phyloP scores from a whole-genome alignment of 2,113 vertebrate species.

The Bubo bubo region DNA sequence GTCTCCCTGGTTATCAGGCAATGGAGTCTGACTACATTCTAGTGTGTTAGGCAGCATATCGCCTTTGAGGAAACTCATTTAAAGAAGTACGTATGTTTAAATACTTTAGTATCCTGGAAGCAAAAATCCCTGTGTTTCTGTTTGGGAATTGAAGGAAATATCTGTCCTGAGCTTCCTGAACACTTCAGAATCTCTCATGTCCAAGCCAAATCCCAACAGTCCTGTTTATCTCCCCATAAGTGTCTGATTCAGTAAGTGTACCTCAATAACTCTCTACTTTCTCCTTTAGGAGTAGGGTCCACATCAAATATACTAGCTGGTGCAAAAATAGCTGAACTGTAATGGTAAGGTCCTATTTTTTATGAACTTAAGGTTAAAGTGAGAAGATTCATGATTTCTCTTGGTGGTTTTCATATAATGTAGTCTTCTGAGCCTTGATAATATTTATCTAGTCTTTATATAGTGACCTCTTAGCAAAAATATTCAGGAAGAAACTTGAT shows the following conservation, averaged over 20 bases:
- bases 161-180: background rate
- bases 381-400: background rate
- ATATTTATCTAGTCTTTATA: background rate
- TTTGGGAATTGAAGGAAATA: background rate
- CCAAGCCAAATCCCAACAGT: background rate
- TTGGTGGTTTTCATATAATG: background rate
- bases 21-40: background rate
- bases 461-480: background rate
- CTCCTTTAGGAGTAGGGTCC: background rate
- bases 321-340: background rate
- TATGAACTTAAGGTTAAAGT: background rate
- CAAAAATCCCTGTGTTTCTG: fast-evolving
- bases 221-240: background rate
- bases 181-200: background rate
- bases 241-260: background rate
- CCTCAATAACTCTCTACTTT: fast-evolving
- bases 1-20: background rate
- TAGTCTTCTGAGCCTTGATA: background rate
- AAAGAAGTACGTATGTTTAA: background rate
- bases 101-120: background rate
- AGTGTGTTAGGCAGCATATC: background rate
- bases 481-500: background rate
- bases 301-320: background rate
- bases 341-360: background rate
- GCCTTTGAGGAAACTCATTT: background rate